Percentiles rank a stretch among this genome's conserved stretches.
phyloP scores from a whole-genome alignment of 2,797 vertebrate genomes.

The Sebastes nivosus region DNA sequence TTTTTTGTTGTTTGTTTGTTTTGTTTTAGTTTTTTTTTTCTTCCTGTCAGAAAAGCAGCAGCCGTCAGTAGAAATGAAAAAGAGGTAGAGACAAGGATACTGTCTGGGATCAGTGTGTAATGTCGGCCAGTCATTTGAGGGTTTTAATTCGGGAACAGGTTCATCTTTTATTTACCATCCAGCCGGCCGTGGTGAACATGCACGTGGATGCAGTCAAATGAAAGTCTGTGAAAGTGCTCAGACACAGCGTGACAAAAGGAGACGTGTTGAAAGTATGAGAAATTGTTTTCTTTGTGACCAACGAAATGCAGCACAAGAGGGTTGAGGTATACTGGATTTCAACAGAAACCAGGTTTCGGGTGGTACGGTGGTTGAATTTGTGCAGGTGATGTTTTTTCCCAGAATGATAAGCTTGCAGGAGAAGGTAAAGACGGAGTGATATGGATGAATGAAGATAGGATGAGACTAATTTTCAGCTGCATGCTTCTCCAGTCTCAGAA shows the following conservation, averaged over 20 bases:
- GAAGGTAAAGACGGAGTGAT: slow-evolving; percentile 27
- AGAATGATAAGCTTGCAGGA: background rate
- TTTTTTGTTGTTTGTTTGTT: slow-evolving; percentile 65
- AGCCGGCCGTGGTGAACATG: slow-evolving; percentile 56
- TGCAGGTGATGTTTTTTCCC: slow-evolving; percentile 13
- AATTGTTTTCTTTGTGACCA: slow-evolving; percentile 23
- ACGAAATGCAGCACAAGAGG: slow-evolving; percentile 9
- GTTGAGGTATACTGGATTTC: slow-evolving; percentile 1
- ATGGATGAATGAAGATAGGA: slow-evolving; percentile 40
- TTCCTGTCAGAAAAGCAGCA: slow-evolving; percentile 55
- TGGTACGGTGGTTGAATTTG: background rate
- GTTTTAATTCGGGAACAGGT: slow-evolving; percentile 80
- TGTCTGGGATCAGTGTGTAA: slow-evolving; percentile 73
- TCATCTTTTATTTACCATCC: slow-evolving; percentile 84
- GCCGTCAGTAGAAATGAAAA: slow-evolving; percentile 64
- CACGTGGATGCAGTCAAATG: slow-evolving; percentile 57
- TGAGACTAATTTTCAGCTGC: slow-evolving; percentile 51
- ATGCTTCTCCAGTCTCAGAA: slow-evolving; percentile 34
- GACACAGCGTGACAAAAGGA: background rate
- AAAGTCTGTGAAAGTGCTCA: slow-evolving; percentile 40
- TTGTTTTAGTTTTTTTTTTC: slow-evolving; percentile 65
- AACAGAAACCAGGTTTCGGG: slow-evolving; percentile 5
- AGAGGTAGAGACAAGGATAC: slow-evolving; percentile 58
- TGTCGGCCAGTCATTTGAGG: slow-evolving; percentile 69
- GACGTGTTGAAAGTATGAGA: slow-evolving; percentile 24